Evolutionary conservation across 2,113 vertebrate species (phyloP).

Genomic region (zebrafish (Danio rerio)): DNA sequence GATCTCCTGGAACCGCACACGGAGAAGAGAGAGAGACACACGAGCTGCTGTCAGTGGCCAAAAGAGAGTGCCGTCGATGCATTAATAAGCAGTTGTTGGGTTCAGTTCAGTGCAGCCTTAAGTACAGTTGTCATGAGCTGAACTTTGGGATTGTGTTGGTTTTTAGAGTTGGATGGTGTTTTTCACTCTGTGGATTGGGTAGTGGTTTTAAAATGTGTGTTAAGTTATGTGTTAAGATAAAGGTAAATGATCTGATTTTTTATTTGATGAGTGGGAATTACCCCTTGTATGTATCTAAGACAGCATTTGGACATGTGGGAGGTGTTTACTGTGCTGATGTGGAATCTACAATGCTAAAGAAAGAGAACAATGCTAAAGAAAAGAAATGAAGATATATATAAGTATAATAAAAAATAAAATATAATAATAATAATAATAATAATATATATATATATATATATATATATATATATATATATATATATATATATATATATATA

Average conservation of each 20-base stretch:
- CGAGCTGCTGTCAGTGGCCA: background rate
- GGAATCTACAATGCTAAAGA: background rate
- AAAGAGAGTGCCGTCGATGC: background rate
- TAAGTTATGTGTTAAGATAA: no score
- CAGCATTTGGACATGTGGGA: background rate
- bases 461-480: no score
- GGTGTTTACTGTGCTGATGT: background rate
- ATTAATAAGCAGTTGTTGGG: background rate
- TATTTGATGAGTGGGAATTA: no score
- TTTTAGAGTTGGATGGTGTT: background rate
- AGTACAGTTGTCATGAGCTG: background rate
- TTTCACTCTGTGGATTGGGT: background rate
- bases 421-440: no score
- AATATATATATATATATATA: no score
- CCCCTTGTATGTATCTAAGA: background rate
- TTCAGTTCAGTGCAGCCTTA: background rate
- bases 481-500: no score
- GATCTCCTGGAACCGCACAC: background rate
- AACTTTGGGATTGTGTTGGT: background rate
- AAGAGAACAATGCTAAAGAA: no score
- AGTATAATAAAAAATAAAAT: no score
- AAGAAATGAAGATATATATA: no score
- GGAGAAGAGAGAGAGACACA: slow-evolving; percentile 2
- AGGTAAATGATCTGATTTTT: no score
- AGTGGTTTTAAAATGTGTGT: no score